Evolutionary conservation across 2,888 invertebrate species (phyloP), one percentile per base, ranked within the genome.

Genomic region (Euclidia mi): DNA sequence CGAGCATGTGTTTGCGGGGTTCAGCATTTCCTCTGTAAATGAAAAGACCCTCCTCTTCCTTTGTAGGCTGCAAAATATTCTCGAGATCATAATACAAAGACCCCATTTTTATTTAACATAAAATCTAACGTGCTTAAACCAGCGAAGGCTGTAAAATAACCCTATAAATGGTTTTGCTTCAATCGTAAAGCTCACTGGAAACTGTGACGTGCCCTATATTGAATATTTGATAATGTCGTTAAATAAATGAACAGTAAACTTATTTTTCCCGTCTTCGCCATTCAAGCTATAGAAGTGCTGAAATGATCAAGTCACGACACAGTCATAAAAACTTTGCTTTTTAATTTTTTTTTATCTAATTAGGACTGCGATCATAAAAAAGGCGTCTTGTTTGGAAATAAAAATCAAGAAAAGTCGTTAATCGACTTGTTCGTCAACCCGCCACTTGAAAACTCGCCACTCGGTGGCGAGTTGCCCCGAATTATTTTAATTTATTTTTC

Each of bases 191-290:
- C 31, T 18, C 37, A 35, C 46, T 38, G 9, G 41, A 62, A 37
- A 41, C 18, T 50, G 28, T 53, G 42, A 43, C 29, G 35, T 42
- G 49, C 35, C 34, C 6, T 18, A 43, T 71, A 67, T 66, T 63
- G 42, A 67, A 67, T 71, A 65, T 61, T 71, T 55, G 41, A 58
- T 57, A 29, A 51, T 49, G 25, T 41, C 29, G 29, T 35, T 29
- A 17, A 25, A 3, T 25, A 25, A 25, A 25, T 38, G 34, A 50
- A 37, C 25, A n/a, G 20, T 3, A 34, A 47, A 41, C 34, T 49
- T 48, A 42, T 49, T 42, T 12, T 14, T 18, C 18, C 0, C 10
- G 15, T 41, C 43, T 47, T 37, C 44, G 46, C 42, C 3, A 7
- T 25, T 49, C 34, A 63, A 20, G 32, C 42, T n/a, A 18, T 9